phyloP scores from a whole-genome alignment of 2,888 invertebrate genomes.

The Apamea epomidion region DNA sequence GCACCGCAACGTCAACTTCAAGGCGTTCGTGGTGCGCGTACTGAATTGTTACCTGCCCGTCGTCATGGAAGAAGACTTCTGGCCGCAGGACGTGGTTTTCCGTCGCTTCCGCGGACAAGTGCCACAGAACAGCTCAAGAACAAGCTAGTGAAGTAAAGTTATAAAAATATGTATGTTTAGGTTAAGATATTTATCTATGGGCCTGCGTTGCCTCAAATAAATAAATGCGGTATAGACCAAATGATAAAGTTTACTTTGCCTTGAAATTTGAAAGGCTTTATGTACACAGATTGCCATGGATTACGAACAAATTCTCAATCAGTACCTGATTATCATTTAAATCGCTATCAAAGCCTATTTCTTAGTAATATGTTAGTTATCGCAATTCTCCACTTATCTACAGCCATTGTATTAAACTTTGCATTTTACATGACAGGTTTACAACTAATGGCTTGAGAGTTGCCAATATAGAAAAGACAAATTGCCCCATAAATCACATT shows the following conservation, averaged over 20 bases:
- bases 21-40: too few relatives aligned
- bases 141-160: too few relatives aligned
- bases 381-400: constrained; percentile 34
- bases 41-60: too few relatives aligned
- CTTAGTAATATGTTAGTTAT: constrained; percentile 13
- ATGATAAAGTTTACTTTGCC: not conserved
- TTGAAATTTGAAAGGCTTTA: constrained; percentile 10
- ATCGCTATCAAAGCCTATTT: constrained; percentile 14
- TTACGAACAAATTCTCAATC: not conserved
- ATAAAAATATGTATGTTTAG: too few relatives aligned
- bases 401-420: constrained; percentile 30
- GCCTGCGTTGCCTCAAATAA: too few relatives aligned
- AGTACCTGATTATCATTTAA: constrained; percentile 6
- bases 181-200: too few relatives aligned
- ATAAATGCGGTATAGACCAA: not conserved
- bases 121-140: too few relatives aligned
- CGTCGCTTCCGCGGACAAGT: too few relatives aligned
- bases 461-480: constrained; percentile 60
- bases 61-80: too few relatives aligned
- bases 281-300: not conserved
- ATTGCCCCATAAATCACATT: constrained; percentile 66
- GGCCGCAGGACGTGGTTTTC: too few relatives aligned
- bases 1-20: too few relatives aligned
- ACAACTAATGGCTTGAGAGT: constrained; percentile 57
- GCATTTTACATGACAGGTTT: constrained; percentile 35